Percentiles rank a stretch among this genome's conserved stretches.
Conservation (phyloP, 2,888 invertebrate species). For the Drosophila glabriapex region DNA sequence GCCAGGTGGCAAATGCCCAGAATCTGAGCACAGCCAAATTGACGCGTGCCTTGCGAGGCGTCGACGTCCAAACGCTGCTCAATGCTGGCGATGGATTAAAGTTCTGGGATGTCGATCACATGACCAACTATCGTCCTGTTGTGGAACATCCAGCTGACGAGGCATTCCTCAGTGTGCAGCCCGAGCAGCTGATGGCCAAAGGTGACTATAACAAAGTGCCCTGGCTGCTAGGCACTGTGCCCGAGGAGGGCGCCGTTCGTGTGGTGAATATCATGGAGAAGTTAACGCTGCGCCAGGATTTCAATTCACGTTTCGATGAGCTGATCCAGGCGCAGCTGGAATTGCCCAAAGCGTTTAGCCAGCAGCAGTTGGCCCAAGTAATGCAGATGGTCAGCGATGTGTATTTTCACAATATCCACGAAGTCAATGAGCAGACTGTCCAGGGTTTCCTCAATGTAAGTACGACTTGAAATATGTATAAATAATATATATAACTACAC, state of each 20-base stretch:
- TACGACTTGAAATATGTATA: constrained; percentile 8
- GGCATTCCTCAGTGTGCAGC: constrained; percentile 86
- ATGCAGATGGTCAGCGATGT: constrained; percentile 63
- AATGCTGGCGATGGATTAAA: constrained; percentile 85
- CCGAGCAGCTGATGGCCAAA: constrained; percentile 82
- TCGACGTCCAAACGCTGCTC: constrained; percentile 84
- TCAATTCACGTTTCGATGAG: constrained; percentile 80
- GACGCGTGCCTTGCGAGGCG: constrained; percentile 84
- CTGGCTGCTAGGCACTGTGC: constrained; percentile 86
- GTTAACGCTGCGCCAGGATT: constrained; percentile 64
- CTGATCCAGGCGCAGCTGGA: constrained; percentile 81
- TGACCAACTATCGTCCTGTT: constrained; percentile 86
- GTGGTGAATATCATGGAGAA: constrained; percentile 84
- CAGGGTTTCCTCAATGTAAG: constrained; percentile 78
- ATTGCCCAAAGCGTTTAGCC: constrained; percentile 59
- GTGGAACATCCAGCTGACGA: constrained; percentile 83
- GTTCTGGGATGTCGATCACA: constrained; percentile 86
- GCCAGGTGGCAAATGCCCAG: constrained; percentile 82
- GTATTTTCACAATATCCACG: constrained; percentile 77
- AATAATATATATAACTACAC: too few species aligned
- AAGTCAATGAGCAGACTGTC: constrained; percentile 71
- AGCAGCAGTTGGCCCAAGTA: constrained; percentile 38
- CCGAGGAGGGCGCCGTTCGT: constrained; percentile 86
- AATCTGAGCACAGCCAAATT: constrained; percentile 79
- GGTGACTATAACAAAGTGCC: constrained; percentile 86